Conservation (phyloP, 2,113 vertebrate species). For the Melanostigma gelatinosum region DNA sequence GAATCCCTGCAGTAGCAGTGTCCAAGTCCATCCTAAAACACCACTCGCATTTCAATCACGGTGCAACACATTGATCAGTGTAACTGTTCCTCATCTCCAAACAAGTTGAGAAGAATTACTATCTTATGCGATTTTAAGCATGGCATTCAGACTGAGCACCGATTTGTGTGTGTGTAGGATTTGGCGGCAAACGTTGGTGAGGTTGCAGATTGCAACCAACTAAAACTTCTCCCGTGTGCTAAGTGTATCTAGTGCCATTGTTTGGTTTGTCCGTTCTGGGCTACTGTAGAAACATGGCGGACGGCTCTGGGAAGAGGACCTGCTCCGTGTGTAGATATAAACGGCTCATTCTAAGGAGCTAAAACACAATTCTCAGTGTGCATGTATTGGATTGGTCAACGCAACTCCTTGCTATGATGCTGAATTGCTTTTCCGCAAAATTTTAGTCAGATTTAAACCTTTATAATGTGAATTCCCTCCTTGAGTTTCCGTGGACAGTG, state of each 20-base stretch:
- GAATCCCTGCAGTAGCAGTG: background rate
- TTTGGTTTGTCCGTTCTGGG: background rate
- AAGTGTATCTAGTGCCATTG: background rate
- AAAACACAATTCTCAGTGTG: background rate
- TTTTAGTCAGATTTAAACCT: background rate
- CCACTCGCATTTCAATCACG: too few relatives aligned
- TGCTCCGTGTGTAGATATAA: background rate
- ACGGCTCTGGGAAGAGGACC: background rate
- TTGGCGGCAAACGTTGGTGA: background rate
- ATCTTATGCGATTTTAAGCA: background rate
- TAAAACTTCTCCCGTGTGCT: background rate
- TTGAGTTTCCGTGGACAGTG: background rate
- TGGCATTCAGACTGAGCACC: background rate
- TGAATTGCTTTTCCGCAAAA: background rate
- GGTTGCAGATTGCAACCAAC: background rate
- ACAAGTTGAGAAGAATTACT: background rate
- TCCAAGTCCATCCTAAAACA: background rate
- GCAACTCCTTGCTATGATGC: background rate
- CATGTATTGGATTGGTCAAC: background rate
- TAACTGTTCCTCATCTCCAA: background rate
- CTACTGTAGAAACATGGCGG: background rate
- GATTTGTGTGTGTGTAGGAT: background rate
- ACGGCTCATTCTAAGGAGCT: background rate
- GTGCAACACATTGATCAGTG: background rate
- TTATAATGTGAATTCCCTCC: background rate